These are phyloP conservation scores for Lates japonicus DNA, from an alignment of 2,797 vertebrate genomes.

Conservation along the genomic window DNA sequence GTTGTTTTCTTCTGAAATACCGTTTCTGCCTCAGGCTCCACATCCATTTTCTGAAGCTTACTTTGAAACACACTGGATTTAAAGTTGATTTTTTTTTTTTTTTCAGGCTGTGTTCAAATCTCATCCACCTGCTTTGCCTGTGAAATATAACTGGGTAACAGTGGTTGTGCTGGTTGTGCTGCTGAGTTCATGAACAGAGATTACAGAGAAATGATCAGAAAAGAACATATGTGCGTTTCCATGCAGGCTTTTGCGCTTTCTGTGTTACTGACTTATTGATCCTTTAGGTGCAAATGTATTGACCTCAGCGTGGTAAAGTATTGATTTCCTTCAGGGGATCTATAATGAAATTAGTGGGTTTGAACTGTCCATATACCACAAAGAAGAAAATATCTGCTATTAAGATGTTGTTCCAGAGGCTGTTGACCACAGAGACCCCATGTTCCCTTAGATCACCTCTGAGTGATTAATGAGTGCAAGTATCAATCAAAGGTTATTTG, in stretches of 20 bases:
- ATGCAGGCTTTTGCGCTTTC: conserved; percentile 22
- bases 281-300: conserved; percentile 59
- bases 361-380: conserved; percentile 35
- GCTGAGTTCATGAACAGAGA: not conserved
- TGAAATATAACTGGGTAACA: not conserved
- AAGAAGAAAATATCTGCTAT: conserved; percentile 23
- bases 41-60: conserved; percentile 11
- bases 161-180: not conserved
- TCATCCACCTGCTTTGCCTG: not conserved
- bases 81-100: conserved; percentile 9
- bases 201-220: conserved; percentile 17
- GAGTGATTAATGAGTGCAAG: too few relatives aligned
- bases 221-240: conserved; percentile 16
- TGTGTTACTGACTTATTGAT: conserved; percentile 62
- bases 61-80: conserved; percentile 11
- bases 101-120: not conserved
- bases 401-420: conserved; percentile 31
- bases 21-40: conserved; percentile 6
- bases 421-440: conserved; percentile 20
- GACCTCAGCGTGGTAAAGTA: conserved; percentile 42
- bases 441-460: not conserved
- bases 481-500: conserved; percentile 34
- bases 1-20: not conserved
- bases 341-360: conserved; percentile 67
- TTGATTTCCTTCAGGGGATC: conserved; percentile 62